Evolutionary conservation across 2,888 invertebrate genomes (phyloP), one percentile per base, ranked within the genome.

Genomic region (Cosmopolites sordidus): DNA sequence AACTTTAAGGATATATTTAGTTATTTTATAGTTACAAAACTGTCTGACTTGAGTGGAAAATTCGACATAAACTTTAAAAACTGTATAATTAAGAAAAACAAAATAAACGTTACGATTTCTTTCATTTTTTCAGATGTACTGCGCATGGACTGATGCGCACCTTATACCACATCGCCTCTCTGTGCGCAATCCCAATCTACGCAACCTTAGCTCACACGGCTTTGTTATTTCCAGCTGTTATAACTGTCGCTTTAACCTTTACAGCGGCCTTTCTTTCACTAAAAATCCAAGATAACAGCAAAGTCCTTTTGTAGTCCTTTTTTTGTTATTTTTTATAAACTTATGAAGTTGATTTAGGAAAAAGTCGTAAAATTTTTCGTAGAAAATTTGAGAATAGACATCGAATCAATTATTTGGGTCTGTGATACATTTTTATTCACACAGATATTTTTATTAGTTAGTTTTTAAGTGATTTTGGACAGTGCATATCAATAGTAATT

Each of bases 101-200:
- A n/a, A n/a, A n/a, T n/a, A n/a, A n/a, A n/a, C n/a, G n/a, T n/a
- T n/a, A n/a, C n/a, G n/a, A n/a, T n/a, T n/a, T n/a, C n/a, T n/a
- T n/a, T n/a, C n/a, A n/a, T n/a, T n/a, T 41, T 70, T 72, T 48
- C 69, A 81, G 81, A 59, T 81, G 81, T 65, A 79, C 79, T 0
- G 79, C 79, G 0, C 80, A 78, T 65, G 82, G 82, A 0, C 69
- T 81, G 15, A 73, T 81, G 57, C 71, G 81, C 11, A 77, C 79
- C 1, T 68, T 78, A 48, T 73, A 76, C 47, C 79, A 78, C 61
- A 66, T 78, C 67, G 74, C 77, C 5, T 79, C 79, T 1, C 76
- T 80, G 2, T 60, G 73, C 1, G 77, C 78, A 15, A 75, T 79
- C 5, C 78, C 72, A 9, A 69, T 74, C 22, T 74, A 73, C 62